These are phyloP conservation scores for Oxyteleia sp. DNA, from an alignment of 2,888 invertebrate species.

Conservation along the genomic window DNA sequence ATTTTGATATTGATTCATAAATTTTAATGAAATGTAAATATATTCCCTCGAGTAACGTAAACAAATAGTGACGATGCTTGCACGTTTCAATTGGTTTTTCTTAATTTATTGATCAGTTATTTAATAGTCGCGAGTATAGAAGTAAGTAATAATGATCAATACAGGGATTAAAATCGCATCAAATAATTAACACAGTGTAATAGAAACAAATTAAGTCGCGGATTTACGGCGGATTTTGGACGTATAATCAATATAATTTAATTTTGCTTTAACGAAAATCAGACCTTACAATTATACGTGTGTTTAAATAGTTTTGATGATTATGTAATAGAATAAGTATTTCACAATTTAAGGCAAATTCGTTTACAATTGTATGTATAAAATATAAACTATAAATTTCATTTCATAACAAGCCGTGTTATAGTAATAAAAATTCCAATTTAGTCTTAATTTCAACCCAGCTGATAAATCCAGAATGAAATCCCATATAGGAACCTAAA, in stretches of 20 bases:
- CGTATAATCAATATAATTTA: background rate
- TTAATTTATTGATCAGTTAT: background rate
- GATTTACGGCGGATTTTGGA: background rate
- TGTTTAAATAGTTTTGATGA: no score
- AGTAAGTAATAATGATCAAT: constrained; percentile 10
- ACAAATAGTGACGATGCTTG: background rate
- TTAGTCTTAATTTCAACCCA: no score
- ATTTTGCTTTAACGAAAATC: background rate
- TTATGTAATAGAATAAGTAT: no score
- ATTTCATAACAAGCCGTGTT: no score
- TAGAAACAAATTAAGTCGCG: background rate
- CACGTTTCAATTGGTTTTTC: background rate
- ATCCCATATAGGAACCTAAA: no score
- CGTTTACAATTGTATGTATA: no score
- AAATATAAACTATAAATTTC: no score
- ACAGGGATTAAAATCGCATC: constrained; percentile 8
- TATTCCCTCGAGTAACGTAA: constrained; percentile 11
- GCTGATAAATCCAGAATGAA: no score
- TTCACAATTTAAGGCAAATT: no score
- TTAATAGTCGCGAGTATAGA: background rate
- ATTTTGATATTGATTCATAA: constrained; percentile 33
- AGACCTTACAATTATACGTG: background rate
- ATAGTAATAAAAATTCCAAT: no score
- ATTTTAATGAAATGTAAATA: constrained; percentile 20
- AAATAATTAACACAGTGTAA: background rate